phyloP scores from a whole-genome alignment of 2,888 invertebrate species.

The Ecdyonurus torrentis region DNA sequence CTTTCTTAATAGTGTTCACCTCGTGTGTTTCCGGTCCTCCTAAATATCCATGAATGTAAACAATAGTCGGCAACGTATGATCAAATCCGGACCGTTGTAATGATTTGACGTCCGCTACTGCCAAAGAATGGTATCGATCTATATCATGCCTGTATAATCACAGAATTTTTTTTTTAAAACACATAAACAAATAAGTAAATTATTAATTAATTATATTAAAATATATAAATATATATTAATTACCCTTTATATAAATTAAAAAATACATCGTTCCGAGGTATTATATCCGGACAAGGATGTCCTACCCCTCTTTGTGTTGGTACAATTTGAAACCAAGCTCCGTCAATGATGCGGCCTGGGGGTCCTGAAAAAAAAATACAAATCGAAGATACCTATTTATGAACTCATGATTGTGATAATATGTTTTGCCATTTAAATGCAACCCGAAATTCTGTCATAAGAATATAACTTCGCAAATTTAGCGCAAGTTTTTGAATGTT shows the following conservation, averaged over 20 bases:
- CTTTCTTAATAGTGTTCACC: not conserved
- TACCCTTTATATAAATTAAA: not conserved
- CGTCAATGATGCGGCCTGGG: not conserved
- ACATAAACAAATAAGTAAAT: too few relatives aligned
- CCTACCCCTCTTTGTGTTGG: not conserved
- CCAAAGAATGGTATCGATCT: not conserved
- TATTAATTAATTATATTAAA: too few relatives aligned
- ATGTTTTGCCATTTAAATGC: too few relatives aligned
- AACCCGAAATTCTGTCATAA: too few relatives aligned
- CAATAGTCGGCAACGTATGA: not conserved
- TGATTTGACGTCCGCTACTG: not conserved
- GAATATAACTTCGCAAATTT: too few relatives aligned
- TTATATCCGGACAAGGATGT: not conserved
- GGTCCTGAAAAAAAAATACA: not conserved
- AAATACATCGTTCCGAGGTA: not conserved
- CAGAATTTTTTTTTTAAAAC: too few relatives aligned
- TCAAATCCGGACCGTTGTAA: not conserved
- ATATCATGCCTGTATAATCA: not conserved
- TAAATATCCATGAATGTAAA: constrained; percentile 1
- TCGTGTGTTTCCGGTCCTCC: not conserved
- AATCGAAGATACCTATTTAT: too few relatives aligned
- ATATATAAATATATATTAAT: not conserved
- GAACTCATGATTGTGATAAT: too few relatives aligned
- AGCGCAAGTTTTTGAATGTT: too few relatives aligned
- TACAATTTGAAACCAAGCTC: not conserved